phyloP scores from a whole-genome alignment of 2,888 invertebrate species.

The Imbricaverruca yamaguchii region DNA sequence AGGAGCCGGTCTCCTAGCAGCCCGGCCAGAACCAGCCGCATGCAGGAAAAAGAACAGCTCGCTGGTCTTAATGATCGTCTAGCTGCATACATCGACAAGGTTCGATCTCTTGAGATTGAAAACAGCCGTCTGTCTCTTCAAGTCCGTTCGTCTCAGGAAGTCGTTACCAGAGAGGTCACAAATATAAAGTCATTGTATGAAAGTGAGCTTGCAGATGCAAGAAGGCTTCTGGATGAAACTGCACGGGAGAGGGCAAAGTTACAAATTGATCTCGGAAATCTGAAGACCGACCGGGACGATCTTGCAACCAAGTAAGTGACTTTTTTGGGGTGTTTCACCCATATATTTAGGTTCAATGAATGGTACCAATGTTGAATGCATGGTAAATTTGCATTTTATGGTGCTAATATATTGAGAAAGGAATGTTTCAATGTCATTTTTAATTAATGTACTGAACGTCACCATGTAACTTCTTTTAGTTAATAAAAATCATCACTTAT shows the following conservation, averaged over 20 bases:
- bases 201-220: slow-evolving; percentile 80
- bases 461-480: too few relatives aligned
- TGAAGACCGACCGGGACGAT: slow-evolving; percentile 78
- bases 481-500: too few relatives aligned
- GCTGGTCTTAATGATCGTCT: slow-evolving; percentile 92
- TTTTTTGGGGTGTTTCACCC: too few relatives aligned
- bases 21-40: slow-evolving; percentile 78
- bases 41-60: slow-evolving; percentile 89
- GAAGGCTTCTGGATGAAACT: slow-evolving; percentile 83
- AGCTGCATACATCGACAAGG: slow-evolving; percentile 91
- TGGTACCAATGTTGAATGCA: too few relatives aligned
- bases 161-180: slow-evolving; percentile 75
- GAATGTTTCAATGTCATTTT: too few relatives aligned
- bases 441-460: too few relatives aligned
- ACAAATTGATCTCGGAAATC: slow-evolving; percentile 82
- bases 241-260: slow-evolving; percentile 86
- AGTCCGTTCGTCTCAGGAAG: slow-evolving; percentile 67
- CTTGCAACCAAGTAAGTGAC: slow-evolving; percentile 58
- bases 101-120: slow-evolving; percentile 83
- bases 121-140: slow-evolving; percentile 77
- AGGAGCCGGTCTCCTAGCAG: slow-evolving; percentile 54
- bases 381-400: too few relatives aligned
- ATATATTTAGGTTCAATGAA: too few relatives aligned
- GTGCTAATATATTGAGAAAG: too few relatives aligned
- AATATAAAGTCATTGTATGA: slow-evolving; percentile 89